Percentiles rank a stretch among this genome's conserved stretches.
Conservation (phyloP, 2,113 vertebrate species). For the Cinclus mexicanus region DNA sequence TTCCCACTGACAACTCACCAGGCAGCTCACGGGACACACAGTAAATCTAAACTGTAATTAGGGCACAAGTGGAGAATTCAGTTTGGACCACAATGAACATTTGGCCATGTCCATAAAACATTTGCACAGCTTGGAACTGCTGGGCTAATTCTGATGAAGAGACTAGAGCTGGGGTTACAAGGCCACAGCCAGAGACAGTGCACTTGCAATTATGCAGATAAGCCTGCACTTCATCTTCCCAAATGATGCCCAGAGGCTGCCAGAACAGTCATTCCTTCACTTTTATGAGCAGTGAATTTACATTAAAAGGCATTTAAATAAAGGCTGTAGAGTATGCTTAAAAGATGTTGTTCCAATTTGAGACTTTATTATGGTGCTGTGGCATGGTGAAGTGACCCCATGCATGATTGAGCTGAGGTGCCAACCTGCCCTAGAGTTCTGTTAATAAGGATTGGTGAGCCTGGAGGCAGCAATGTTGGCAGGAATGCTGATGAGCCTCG, state of each 20-base stretch:
- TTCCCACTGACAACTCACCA: not conserved
- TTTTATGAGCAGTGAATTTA: constrained; percentile 55
- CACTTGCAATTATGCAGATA: constrained; percentile 36
- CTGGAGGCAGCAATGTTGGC: not conserved
- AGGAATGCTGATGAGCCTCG: constrained; percentile 42
- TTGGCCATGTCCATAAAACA: not conserved
- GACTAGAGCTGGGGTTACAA: not conserved
- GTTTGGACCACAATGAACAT: not conserved
- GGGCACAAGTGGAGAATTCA: not conserved
- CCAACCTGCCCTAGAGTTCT: constrained; percentile 9
- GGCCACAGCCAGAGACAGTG: not conserved
- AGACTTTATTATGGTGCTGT: constrained; percentile 15
- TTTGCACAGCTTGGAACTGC: not conserved
- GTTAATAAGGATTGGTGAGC: constrained; percentile 46
- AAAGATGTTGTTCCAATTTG: constrained; percentile 40
- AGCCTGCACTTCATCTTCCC: constrained; percentile 19
- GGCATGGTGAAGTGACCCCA: constrained; percentile 30
- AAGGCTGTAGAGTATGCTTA: not conserved
- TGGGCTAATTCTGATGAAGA: constrained; percentile 13
- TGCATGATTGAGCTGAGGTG: constrained; percentile 5
- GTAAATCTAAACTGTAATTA: constrained; percentile 11
- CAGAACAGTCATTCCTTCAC: constrained; percentile 44
- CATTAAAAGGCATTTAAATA: constrained; percentile 57
- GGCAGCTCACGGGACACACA: not conserved
- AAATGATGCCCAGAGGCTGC: constrained; percentile 51